A percentile compares a stretch with the other conserved stretches of the same genome.
These are phyloP conservation scores for Drosophila sordidapex DNA, from an alignment of 2,888 invertebrate genomes.

Conservation along the genomic window DNA sequence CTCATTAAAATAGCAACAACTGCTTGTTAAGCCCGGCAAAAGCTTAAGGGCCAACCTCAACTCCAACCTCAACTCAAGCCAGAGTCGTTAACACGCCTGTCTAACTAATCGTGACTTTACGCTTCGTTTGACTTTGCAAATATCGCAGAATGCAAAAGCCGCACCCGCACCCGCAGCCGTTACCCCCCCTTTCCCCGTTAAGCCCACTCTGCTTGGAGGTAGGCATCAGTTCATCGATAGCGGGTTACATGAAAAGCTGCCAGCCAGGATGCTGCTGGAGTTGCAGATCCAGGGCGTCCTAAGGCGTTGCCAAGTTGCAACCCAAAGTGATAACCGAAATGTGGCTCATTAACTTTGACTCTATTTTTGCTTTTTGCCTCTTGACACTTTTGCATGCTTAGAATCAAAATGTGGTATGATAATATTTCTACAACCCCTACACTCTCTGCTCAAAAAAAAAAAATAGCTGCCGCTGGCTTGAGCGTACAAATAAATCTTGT, in stretches of 20 bases:
- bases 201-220: background rate
- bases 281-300: slow-evolving; percentile 19
- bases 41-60: slow-evolving; percentile 22
- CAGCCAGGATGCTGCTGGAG: slow-evolving; percentile 28
- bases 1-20: slow-evolving; percentile 78
- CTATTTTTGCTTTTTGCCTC: slow-evolving; percentile 33
- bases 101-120: slow-evolving; percentile 84
- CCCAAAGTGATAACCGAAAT: slow-evolving; percentile 75
- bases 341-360: slow-evolving; percentile 79
- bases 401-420: slow-evolving; percentile 62
- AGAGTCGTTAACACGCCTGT: slow-evolving; percentile 82
- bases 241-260: slow-evolving; percentile 52
- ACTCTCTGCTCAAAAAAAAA: background rate
- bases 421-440: slow-evolving; percentile 23
- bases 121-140: slow-evolving; percentile 83
- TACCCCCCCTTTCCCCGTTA: background rate
- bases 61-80: slow-evolving; percentile 46
- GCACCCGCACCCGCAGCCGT: slow-evolving; percentile 5
- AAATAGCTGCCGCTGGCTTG: slow-evolving; percentile 12
- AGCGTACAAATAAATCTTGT: slow-evolving; percentile 64
- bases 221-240: slow-evolving; percentile 64
- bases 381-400: slow-evolving; percentile 19
- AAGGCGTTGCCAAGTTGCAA: slow-evolving; percentile 57
- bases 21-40: slow-evolving; percentile 35
- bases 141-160: slow-evolving; percentile 71